These are phyloP conservation scores for Notoglanidium macrostoma DNA, from an alignment of 2,797 vertebrate species.

Conservation along the genomic window DNA sequence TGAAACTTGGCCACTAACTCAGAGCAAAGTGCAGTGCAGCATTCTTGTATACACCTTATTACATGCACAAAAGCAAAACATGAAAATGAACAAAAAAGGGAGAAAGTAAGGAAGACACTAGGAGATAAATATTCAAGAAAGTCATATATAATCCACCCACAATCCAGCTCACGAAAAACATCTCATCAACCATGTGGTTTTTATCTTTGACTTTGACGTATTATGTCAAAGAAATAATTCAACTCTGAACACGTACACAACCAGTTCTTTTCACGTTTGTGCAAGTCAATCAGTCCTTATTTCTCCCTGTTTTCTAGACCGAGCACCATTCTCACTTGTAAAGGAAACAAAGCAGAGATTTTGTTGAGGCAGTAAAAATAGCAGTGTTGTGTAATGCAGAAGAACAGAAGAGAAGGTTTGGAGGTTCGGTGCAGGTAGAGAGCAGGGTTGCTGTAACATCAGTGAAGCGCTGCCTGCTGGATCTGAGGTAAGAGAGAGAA, in stretches of 20 bases:
- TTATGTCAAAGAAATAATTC: neutral
- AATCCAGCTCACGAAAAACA: neutral
- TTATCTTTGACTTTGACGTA: neutral
- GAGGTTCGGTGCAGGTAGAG: constrained; percentile 21
- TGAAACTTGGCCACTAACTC: neutral
- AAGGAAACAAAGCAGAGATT: constrained; percentile 21
- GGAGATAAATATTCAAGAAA: neutral
- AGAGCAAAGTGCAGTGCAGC: neutral
- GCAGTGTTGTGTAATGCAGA: constrained; percentile 53
- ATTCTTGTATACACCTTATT: neutral
- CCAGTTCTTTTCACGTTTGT: neutral
- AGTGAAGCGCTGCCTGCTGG: constrained; percentile 27
- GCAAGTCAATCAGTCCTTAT: neutral
- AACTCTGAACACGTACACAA: neutral
- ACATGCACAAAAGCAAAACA: neutral
- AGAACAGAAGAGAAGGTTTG: constrained; percentile 27
- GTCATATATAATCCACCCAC: constrained; percentile 13
- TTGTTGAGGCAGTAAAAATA: constrained; percentile 52
- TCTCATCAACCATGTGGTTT: neutral
- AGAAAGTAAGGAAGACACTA: neutral
- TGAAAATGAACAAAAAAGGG: too few relatives aligned
- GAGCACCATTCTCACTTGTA: neutral
- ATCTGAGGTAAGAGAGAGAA: constrained; percentile 35
- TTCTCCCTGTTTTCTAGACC: neutral
- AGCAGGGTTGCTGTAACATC: constrained; percentile 27